These are phyloP conservation scores for Venusia cambrica DNA, from an alignment of 2,888 invertebrate genomes.

Conservation along the genomic window DNA sequence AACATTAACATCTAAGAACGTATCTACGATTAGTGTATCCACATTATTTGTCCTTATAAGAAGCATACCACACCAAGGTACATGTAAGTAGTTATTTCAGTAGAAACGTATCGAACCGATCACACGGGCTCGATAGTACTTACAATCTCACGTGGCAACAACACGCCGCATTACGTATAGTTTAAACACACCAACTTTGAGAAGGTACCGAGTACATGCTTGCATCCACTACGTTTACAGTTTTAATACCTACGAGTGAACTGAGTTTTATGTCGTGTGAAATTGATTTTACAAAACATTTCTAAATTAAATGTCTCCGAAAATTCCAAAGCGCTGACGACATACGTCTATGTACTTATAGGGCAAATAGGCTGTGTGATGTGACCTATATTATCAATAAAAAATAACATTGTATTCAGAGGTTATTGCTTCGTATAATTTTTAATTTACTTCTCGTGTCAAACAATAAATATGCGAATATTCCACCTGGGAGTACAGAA, in stretches of 20 bases:
- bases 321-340: no score
- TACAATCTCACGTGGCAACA: conserved; percentile 57
- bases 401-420: no score
- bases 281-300: no score
- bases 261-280: conserved; percentile 11
- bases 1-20: no score
- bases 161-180: conserved; percentile 39
- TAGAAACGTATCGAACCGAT: conserved; percentile 58
- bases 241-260: conserved; percentile 29
- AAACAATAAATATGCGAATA: neutral
- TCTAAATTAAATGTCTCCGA: no score
- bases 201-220: conserved; percentile 2
- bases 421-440: no score
- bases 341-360: no score
- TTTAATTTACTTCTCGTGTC: neutral
- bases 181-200: conserved; percentile 14
- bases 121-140: conserved; percentile 58
- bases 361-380: no score
- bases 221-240: conserved; percentile 19
- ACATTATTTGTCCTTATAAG: no score
- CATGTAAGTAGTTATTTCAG: conserved; percentile 3
- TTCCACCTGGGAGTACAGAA: conserved; percentile 2
- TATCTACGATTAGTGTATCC: no score
- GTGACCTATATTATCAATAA: no score
- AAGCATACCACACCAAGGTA: no score